Percentiles rank a stretch among this genome's conserved stretches.
These are phyloP conservation scores for Sorex fumeus DNA, from an alignment of 2,113 vertebrate genomes.

Conservation along the genomic window DNA sequence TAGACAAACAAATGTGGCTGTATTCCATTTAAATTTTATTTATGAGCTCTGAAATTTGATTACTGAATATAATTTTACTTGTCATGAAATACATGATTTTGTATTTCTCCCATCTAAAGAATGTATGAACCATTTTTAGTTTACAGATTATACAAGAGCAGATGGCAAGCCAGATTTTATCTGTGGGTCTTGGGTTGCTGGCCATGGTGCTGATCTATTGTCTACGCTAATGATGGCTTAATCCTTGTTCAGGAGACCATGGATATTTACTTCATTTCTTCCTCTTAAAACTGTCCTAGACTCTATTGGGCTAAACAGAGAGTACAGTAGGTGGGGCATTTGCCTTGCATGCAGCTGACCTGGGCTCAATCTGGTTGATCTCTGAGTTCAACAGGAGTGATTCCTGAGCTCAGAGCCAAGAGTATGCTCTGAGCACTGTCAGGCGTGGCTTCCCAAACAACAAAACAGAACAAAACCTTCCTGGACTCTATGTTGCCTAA, in stretches of 20 bases:
- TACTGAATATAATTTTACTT: conserved; percentile 38
- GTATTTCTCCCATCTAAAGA: background rate
- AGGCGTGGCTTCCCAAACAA: no score
- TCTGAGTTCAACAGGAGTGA: no score
- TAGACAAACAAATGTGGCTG: background rate
- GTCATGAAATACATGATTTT: conserved; percentile 1
- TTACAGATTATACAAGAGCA: background rate
- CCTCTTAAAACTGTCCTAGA: background rate
- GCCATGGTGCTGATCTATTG: background rate
- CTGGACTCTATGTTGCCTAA: background rate
- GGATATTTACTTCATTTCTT: background rate
- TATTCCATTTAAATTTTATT: conserved; percentile 36
- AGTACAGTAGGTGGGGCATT: no score
- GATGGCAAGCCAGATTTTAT: background rate
- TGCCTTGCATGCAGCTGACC: no score
- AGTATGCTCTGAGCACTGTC: no score
- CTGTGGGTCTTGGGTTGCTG: background rate
- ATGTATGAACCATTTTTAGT: background rate
- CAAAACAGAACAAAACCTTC: no score
- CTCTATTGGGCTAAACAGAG: no score
- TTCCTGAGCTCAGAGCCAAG: no score
- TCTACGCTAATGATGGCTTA: background rate
- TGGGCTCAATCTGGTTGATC: no score
- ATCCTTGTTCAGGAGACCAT: background rate
- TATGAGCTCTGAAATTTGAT: conserved; percentile 48